These are phyloP conservation scores for Allygus modestus DNA, from an alignment of 2,888 invertebrate species.

Conservation along the genomic window DNA sequence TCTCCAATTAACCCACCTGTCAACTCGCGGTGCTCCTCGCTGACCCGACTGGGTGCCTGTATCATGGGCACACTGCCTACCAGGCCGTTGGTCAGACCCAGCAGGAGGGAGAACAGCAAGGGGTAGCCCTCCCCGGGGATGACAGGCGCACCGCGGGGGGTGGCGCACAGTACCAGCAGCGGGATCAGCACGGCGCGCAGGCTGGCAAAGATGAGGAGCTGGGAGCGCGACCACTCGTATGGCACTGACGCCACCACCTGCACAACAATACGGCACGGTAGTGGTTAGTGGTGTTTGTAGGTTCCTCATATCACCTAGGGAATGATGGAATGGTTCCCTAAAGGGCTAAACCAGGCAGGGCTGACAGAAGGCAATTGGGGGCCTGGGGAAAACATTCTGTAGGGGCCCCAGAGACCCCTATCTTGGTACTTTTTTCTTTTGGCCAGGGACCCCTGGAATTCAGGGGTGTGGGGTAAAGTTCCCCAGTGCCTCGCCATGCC, in stretches of 20 bases:
- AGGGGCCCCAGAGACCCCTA: no score
- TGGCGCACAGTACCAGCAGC: constrained; percentile 88
- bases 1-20: constrained; percentile 85
- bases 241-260: constrained; percentile 88
- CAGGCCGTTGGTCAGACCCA: constrained; percentile 92
- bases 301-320: constrained; percentile 54
- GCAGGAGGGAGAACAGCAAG: constrained; percentile 81
- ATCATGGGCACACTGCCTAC: constrained; percentile 97
- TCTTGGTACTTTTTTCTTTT: no score
- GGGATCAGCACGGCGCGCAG: constrained; percentile 87
- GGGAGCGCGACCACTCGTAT: constrained; percentile 89
- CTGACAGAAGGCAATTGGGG: no score
- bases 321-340: no score
- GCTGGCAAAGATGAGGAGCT: constrained; percentile 86
- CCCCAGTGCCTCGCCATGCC: no score
- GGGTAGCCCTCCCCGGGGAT: constrained; percentile 82
- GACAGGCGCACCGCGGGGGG: constrained; percentile 86
- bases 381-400: no score
- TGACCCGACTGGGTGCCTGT: constrained; percentile 90
- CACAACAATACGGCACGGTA: background rate
- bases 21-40: constrained; percentile 90
- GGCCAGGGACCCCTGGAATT: no score
- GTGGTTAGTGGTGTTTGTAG: no score
- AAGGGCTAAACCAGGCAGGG: no score
- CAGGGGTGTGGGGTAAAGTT: no score